Percentiles rank a stretch among this genome's conserved stretches.
Conservation (phyloP, 30 jellyfish, hydroid and myxozoan species). For the Aurelia aurita region DNA sequence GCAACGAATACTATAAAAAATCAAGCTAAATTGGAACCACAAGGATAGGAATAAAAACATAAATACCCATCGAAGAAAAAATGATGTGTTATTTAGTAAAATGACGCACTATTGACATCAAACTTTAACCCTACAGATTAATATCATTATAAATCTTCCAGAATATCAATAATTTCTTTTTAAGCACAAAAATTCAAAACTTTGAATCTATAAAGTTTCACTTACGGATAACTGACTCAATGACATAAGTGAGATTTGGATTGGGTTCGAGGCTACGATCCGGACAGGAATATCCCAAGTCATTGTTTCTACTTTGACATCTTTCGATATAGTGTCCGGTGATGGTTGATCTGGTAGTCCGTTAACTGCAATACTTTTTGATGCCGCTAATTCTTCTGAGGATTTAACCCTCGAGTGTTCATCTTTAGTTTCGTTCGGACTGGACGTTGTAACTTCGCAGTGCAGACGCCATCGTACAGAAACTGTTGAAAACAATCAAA, state of each 20-base stretch:
- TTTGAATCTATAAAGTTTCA: slow-evolving; percentile 20
- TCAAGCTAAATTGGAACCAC: too few relatives aligned
- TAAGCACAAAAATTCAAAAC: neutral
- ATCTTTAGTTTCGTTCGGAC: slow-evolving; percentile 6
- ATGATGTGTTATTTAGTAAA: too few relatives aligned
- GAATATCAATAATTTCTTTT: too few relatives aligned
- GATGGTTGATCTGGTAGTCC: slow-evolving; percentile 12
- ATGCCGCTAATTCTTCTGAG: neutral
- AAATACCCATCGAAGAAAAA: too few relatives aligned
- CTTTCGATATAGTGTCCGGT: slow-evolving; percentile 48
- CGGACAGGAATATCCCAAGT: slow-evolving; percentile 92
- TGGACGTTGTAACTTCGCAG: slow-evolving; percentile 71
- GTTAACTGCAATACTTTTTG: neutral
- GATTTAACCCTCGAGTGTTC: neutral
- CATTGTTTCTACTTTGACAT: slow-evolving; percentile 75
- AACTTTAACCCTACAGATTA: too few relatives aligned
- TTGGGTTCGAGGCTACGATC: slow-evolving; percentile 86
- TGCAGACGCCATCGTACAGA: slow-evolving; percentile 85
- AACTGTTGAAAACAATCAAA: slow-evolving; percentile 34
- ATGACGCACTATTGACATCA: too few relatives aligned
- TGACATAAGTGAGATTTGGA: slow-evolving; percentile 81
- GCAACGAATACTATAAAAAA: too few relatives aligned
- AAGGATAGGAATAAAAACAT: too few relatives aligned
- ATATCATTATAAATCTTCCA: too few relatives aligned
- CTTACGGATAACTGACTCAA: slow-evolving; percentile 28